Conservation (phyloP, 2,797 vertebrate genomes). For the Premnoplex brunnescens region DNA sequence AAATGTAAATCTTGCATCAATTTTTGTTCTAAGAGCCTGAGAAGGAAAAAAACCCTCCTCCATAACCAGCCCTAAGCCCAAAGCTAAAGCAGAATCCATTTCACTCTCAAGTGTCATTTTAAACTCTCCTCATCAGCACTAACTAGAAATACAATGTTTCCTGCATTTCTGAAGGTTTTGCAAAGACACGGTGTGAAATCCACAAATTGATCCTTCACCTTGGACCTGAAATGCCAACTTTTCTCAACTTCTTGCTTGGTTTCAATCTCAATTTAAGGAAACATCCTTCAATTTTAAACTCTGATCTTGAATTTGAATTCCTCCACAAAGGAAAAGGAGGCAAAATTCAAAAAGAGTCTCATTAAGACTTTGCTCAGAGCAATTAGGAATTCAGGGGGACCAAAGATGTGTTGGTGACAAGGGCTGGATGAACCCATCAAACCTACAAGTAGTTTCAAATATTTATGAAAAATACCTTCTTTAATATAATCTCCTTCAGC, state of each 20-base stretch:
- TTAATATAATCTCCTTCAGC: neutral
- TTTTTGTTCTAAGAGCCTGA: neutral
- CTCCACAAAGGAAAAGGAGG: neutral
- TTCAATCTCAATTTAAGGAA: slow-evolving; percentile 11
- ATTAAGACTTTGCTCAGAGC: neutral
- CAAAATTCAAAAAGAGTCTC: neutral
- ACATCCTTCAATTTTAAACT: neutral
- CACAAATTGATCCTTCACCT: neutral
- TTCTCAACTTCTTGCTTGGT: neutral
- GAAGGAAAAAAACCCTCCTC: neutral
- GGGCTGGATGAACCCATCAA: neutral
- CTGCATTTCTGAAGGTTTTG: neutral
- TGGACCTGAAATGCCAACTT: neutral
- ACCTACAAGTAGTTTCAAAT: neutral
- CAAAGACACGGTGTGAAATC: neutral
- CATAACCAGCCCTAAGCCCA: neutral
- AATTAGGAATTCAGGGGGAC: neutral
- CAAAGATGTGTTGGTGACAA: neutral
- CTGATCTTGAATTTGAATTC: neutral
- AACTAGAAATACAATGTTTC: neutral
- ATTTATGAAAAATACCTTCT: neutral
- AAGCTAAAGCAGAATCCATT: neutral
- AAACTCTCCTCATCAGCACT: neutral
- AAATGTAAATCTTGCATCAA: neutral
- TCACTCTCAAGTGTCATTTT: neutral